Percentiles rank a stretch among this genome's conserved stretches.
phyloP scores from a whole-genome alignment of 64 coral and sea anemone genomes.

The Platygyra sinensis region DNA sequence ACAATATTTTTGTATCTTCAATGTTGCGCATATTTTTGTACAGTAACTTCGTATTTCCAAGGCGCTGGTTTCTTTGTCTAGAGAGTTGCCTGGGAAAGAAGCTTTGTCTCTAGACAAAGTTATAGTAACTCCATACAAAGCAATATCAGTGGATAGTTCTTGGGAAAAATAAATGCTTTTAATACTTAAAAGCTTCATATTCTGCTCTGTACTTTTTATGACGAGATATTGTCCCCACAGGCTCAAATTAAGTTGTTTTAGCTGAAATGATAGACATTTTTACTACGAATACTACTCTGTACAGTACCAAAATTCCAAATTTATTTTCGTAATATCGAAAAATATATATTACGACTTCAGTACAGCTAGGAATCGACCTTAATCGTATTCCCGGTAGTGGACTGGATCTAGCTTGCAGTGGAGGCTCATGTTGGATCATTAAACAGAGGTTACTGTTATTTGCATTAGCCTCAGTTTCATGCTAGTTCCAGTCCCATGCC shows the following conservation, averaged over 20 bases:
- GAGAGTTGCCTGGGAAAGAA: neutral
- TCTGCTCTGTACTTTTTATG: constrained; percentile 1
- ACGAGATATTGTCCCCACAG: neutral
- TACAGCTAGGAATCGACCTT: too few relatives aligned
- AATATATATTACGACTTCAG: too few relatives aligned
- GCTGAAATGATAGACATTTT: too few relatives aligned
- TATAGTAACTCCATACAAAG: neutral
- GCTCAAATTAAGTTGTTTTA: neutral
- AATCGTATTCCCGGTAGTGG: too few relatives aligned
- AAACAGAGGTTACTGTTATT: too few relatives aligned
- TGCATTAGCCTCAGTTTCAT: too few relatives aligned
- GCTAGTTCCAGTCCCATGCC: too few relatives aligned
- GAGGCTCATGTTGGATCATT: too few relatives aligned
- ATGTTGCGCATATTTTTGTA: constrained; percentile 56
- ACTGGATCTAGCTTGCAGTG: too few relatives aligned
- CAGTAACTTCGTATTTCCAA: constrained; percentile 44
- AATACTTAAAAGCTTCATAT: neutral
- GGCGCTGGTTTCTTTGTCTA: neutral
- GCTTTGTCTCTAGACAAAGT: neutral
- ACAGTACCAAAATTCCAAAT: too few relatives aligned
- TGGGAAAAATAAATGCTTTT: constrained; percentile 37
- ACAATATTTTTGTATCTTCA: constrained; percentile 42
- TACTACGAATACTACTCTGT: too few relatives aligned
- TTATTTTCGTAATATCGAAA: too few relatives aligned
- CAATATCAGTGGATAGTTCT: constrained; percentile 7